Conservation (phyloP, 2,113 vertebrate genomes). For the Acinonyx jubatus region DNA sequence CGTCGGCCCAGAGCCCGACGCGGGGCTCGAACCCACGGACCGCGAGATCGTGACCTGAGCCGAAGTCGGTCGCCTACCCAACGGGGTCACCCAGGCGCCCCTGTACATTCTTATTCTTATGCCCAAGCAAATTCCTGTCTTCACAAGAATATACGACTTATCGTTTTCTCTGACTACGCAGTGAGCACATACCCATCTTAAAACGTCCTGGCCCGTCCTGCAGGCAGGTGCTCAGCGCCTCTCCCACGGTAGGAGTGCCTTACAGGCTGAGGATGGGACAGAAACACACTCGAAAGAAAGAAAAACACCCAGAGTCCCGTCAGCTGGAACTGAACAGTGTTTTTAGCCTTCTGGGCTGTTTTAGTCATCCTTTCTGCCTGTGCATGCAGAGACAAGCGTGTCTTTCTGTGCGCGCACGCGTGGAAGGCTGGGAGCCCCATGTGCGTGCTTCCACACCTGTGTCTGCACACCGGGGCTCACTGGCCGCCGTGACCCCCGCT, state of each 20-base stretch:
- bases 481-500: no score
- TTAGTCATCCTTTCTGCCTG: background rate
- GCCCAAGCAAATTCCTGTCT: background rate
- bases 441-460: no score
- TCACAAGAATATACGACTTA: background rate
- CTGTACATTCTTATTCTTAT: no score
- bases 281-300: fast-evolving
- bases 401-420: fast-evolving
- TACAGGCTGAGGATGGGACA: fast-evolving
- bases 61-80: no score
- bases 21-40: no score
- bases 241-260: fast-evolving
- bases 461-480: fast-evolving
- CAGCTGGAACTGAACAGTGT: fast-evolving
- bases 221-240: fast-evolving
- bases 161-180: background rate
- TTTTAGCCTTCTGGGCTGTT: no score
- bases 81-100: no score
- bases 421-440: background rate
- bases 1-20: no score
- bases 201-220: background rate
- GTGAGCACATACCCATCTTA: background rate
- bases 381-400: fast-evolving
- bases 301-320: fast-evolving
- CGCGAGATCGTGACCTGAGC: no score